phyloP scores from a whole-genome alignment of 2,888 invertebrate species.

The Drosophila subquinaria region DNA sequence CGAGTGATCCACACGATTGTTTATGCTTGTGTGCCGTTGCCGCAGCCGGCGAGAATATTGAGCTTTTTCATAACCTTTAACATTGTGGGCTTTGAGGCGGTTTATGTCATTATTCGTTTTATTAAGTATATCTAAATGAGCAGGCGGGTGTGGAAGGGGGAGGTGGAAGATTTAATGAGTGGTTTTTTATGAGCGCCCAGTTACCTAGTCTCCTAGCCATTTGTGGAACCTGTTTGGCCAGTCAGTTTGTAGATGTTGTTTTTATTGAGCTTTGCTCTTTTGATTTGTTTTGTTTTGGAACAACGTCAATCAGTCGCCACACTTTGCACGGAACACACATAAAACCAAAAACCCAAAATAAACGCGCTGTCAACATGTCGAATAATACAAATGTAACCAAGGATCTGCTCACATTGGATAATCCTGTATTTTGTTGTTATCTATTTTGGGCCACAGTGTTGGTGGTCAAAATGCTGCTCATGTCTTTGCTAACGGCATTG shows the following conservation, averaged over 20 bases:
- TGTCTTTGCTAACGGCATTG: slow-evolving; percentile 85
- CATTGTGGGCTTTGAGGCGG: slow-evolving; percentile 86
- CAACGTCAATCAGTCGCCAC: slow-evolving; percentile 26
- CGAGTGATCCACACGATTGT: slow-evolving; percentile 88
- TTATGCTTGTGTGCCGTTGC: slow-evolving; percentile 87
- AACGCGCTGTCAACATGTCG: slow-evolving; percentile 20
- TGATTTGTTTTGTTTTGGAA: neutral
- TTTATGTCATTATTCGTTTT: slow-evolving; percentile 80
- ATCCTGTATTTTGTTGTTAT: slow-evolving; percentile 85
- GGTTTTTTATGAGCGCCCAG: slow-evolving; percentile 25
- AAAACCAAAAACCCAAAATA: neutral
- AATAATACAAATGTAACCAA: neutral
- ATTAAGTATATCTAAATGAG: slow-evolving; percentile 59
- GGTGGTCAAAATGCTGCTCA: slow-evolving; percentile 85
- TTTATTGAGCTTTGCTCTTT: slow-evolving; percentile 4
- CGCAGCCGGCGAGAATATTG: slow-evolving; percentile 87
- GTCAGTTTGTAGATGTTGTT: slow-evolving; percentile 15
- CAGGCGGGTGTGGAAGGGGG: neutral
- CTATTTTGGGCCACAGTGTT: slow-evolving; percentile 85
- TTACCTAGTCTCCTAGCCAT: slow-evolving; percentile 13
- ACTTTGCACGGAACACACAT: slow-evolving; percentile 23
- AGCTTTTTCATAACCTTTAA: slow-evolving; percentile 85
- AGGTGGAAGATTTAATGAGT: slow-evolving; percentile 21
- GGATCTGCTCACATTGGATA: slow-evolving; percentile 77
- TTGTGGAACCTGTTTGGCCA: slow-evolving; percentile 66